These are phyloP conservation scores for Halictus rubicundus DNA, from an alignment of 1,140 invertebrate genomes.

Conservation along the genomic window DNA sequence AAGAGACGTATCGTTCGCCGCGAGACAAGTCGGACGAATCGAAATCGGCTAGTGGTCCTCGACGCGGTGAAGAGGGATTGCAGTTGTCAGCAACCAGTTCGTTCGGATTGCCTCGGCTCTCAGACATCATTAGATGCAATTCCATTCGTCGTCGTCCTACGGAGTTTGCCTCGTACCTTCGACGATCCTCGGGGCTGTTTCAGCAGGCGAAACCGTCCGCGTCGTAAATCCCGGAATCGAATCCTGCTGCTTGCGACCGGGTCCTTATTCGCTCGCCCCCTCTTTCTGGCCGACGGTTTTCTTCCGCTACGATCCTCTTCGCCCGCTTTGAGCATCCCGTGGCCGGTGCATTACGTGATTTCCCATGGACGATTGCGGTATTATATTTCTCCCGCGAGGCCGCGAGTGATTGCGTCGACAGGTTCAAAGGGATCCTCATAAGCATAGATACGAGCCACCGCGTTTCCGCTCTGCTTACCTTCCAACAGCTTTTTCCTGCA, in stretches of 20 bases:
- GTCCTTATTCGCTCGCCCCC: not conserved
- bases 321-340: constrained; percentile 3
- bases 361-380: constrained; percentile 50
- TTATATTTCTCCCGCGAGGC: constrained; percentile 37
- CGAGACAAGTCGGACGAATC: not conserved
- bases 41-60: constrained; percentile 13
- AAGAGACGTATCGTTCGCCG: not conserved
- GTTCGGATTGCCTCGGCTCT: constrained; percentile 9
- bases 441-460: not conserved
- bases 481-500: too few species aligned
- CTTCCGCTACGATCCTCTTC: constrained; percentile 6
- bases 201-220: constrained; percentile 30
- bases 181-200: constrained; percentile 19
- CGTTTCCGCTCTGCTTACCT: too few species aligned
- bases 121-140: constrained; percentile 45
- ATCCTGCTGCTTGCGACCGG: constrained; percentile 37
- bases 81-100: constrained; percentile 36
- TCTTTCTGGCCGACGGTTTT: not conserved
- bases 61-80: constrained; percentile 21
- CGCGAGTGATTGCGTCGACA: not conserved
- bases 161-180: not conserved
- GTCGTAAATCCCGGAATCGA: constrained; percentile 69
- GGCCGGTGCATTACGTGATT: constrained; percentile 55
- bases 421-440: not conserved
- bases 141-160: constrained; percentile 25